These are phyloP conservation scores for Alethe diademata DNA, from an alignment of 2,113 vertebrate species.

Conservation along the genomic window DNA sequence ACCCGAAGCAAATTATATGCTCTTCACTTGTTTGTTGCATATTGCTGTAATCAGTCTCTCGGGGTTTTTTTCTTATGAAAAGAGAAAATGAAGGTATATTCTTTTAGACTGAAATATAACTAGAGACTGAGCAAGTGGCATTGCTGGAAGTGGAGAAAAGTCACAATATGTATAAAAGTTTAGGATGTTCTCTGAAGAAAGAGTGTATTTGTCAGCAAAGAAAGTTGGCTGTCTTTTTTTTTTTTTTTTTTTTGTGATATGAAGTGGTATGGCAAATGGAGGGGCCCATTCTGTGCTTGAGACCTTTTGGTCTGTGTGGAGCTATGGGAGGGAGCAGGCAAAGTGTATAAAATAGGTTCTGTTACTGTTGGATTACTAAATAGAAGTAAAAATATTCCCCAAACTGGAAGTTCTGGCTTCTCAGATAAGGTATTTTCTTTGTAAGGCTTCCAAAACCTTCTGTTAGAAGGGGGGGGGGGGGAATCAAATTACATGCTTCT, in stretches of 20 bases:
- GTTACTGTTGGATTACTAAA: not conserved
- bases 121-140: not conserved
- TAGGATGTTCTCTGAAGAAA: not conserved
- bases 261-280: not conserved
- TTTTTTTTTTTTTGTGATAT: not conserved
- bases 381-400: not conserved
- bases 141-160: not conserved
- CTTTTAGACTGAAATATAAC: not conserved
- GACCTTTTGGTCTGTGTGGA: not conserved
- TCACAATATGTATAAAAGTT: not conserved
- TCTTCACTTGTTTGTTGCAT: not conserved
- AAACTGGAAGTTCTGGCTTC: not conserved
- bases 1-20: not conserved
- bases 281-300: not conserved
- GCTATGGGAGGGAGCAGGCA: not conserved
- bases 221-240: not conserved
- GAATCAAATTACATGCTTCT: not conserved
- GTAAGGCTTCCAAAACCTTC: not conserved
- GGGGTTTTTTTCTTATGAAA: not conserved
- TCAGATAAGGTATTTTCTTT: not conserved
- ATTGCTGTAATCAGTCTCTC: not conserved
- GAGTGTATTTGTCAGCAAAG: not conserved
- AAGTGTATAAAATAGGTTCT: not conserved
- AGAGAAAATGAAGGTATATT: not conserved
- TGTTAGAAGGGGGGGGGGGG: not conserved